A percentile compares a stretch with the other conserved stretches of the same genome.
Evolutionary conservation across 1,140 invertebrate species (phyloP).

Genomic region (Nebria ingens): DNA sequence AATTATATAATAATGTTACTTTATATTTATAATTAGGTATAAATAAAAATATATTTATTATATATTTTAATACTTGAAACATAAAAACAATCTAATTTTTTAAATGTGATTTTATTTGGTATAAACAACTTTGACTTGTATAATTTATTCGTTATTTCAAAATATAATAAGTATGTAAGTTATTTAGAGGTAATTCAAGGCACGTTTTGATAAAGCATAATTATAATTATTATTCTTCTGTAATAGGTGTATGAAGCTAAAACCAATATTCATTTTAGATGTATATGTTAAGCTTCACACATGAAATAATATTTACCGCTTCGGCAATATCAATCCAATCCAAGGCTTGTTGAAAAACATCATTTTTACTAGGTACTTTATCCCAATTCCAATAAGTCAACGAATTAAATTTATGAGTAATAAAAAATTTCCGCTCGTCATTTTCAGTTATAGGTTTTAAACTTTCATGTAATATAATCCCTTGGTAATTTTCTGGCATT

Average conservation of each 20-base stretch:
- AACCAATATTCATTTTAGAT: slow-evolving; percentile 2
- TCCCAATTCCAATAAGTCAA: slow-evolving; percentile 74
- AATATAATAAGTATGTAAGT: too few relatives aligned
- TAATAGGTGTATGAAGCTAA: neutral
- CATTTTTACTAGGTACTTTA: slow-evolving; percentile 56
- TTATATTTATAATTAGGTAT: too few relatives aligned
- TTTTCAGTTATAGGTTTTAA: slow-evolving; percentile 47
- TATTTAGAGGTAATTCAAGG: slow-evolving; percentile 1
- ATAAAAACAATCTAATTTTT: too few relatives aligned
- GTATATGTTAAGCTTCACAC: neutral
- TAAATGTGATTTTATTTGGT: too few relatives aligned
- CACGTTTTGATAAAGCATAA: neutral
- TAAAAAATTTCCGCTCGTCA: slow-evolving; percentile 49
- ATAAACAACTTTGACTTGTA: too few relatives aligned
- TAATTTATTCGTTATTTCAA: too few relatives aligned
- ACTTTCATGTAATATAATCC: slow-evolving; percentile 53
- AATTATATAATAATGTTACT: too few relatives aligned
- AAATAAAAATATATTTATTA: too few relatives aligned
- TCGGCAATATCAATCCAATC: slow-evolving; percentile 70
- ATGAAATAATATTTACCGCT: slow-evolving; percentile 44
- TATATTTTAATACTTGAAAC: too few relatives aligned
- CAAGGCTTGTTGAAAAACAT: slow-evolving; percentile 50
- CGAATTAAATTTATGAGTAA: slow-evolving; percentile 48
- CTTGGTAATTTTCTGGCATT: slow-evolving; percentile 52
- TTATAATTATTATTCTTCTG: neutral